Evolutionary conservation across 2,888 invertebrate genomes (phyloP).

Genomic region (Eupsilia transversa): DNA sequence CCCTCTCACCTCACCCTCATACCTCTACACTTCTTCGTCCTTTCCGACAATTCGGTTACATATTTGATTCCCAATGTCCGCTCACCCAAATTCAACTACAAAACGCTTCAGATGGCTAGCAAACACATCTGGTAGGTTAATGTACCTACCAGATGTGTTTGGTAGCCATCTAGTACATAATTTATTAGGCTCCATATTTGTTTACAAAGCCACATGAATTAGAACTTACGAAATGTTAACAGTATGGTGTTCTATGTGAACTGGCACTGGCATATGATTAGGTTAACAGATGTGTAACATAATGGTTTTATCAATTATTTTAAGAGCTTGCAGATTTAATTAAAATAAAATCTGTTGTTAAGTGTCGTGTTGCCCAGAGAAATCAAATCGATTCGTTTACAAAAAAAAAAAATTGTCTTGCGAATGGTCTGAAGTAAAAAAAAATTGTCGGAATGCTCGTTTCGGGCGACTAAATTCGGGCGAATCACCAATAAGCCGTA

Average conservation of each 20-base stretch:
- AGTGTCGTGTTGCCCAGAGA: not conserved
- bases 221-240: constrained; percentile 53
- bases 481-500: too few species aligned
- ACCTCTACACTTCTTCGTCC: too few species aligned
- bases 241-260: constrained; percentile 49
- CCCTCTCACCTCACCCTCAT: too few species aligned
- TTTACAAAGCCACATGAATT: constrained; percentile 48
- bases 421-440: too few species aligned
- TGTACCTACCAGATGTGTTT: too few species aligned
- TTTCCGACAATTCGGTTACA: not conserved
- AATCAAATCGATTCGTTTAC: too few species aligned
- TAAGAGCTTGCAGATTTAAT: constrained; percentile 9
- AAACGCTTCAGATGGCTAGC: constrained; percentile 26
- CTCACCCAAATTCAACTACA: constrained; percentile 21
- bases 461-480: too few species aligned
- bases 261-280: constrained; percentile 54
- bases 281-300: constrained; percentile 56
- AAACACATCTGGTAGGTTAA: constrained; percentile 60
- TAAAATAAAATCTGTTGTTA: constrained; percentile 20
- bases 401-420: too few species aligned
- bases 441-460: too few species aligned
- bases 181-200: constrained; percentile 41
- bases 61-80: constrained; percentile 21
- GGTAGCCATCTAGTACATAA: too few species aligned
- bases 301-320: constrained; percentile 22